Conservation (phyloP, 1,140 invertebrate genomes). For the Drosophila insularis region DNA sequence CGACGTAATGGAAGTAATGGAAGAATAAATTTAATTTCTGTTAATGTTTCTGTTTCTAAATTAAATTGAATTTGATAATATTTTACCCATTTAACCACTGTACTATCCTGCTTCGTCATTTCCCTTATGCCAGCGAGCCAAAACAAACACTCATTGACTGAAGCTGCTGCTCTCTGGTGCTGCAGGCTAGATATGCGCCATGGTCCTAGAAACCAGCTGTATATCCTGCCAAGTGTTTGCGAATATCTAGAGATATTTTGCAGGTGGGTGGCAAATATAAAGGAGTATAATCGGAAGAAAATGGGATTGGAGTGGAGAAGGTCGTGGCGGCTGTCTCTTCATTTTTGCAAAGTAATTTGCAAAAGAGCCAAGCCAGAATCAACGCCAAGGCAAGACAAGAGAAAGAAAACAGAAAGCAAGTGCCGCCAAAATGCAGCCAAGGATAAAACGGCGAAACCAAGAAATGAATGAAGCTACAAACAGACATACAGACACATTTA, state of each 20-base stretch:
- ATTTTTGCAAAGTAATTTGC: slow-evolving; percentile 82
- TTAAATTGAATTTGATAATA: neutral
- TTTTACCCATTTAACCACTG: neutral
- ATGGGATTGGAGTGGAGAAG: neutral
- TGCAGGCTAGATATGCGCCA: slow-evolving; percentile 44
- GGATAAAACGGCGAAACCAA: slow-evolving; percentile 62
- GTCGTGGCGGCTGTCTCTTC: slow-evolving; percentile 59
- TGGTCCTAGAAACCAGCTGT: slow-evolving; percentile 37
- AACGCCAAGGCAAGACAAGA: neutral
- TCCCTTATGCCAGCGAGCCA: slow-evolving; percentile 71
- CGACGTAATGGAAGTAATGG: neutral
- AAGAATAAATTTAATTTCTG: too few relatives aligned
- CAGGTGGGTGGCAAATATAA: slow-evolving; percentile 15
- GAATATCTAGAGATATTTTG: slow-evolving; percentile 43
- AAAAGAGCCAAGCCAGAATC: slow-evolving; percentile 58
- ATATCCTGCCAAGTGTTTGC: slow-evolving; percentile 39
- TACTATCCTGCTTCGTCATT: slow-evolving; percentile 43
- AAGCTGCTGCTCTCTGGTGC: slow-evolving; percentile 29
- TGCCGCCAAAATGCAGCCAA: slow-evolving; percentile 78
- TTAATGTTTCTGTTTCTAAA: too few relatives aligned
- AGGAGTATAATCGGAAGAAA: neutral
- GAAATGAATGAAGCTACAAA: slow-evolving; percentile 32
- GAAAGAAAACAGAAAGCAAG: slow-evolving; percentile 63
- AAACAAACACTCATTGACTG: slow-evolving; percentile 56
- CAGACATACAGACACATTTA: slow-evolving; percentile 17